Percentiles rank a stretch among this genome's conserved stretches.
Conservation (phyloP, 2,888 invertebrate species). For the Eupithecia centaureata region DNA sequence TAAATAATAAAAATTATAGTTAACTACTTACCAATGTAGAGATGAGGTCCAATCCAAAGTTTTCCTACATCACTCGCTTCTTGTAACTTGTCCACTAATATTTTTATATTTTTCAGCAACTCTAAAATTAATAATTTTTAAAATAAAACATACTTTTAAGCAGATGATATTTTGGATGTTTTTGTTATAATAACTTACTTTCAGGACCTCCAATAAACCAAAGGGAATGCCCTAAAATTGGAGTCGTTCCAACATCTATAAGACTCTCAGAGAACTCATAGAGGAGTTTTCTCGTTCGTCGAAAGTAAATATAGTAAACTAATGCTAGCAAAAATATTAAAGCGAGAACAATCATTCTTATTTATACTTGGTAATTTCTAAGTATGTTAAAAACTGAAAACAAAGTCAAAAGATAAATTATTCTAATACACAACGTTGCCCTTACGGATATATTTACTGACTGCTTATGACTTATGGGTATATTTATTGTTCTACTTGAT, state of each 20-base stretch:
- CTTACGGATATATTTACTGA: background rate
- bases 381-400: background rate
- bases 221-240: constrained; percentile 67
- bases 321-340: constrained; percentile 52
- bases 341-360: constrained; percentile 56
- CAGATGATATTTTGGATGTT: background rate
- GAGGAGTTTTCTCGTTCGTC: constrained; percentile 56
- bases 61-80: constrained; percentile 52
- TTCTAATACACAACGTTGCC: background rate
- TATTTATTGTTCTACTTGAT: background rate
- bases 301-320: constrained; percentile 61
- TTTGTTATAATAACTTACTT: constrained; percentile 53
- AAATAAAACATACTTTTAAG: background rate
- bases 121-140: constrained; percentile 51
- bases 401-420: background rate
- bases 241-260: constrained; percentile 57
- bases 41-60: constrained; percentile 68
- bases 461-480: too few relatives aligned
- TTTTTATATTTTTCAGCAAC: constrained; percentile 59
- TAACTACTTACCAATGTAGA: constrained; percentile 60
- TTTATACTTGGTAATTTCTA: background rate
- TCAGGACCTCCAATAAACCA: constrained; percentile 73
- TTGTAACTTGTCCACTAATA: constrained; percentile 49
- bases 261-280: constrained; percentile 60
- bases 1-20: too few relatives aligned